Conservation (phyloP, 1,140 invertebrate genomes). For the Procambarus virginalis region DNA sequence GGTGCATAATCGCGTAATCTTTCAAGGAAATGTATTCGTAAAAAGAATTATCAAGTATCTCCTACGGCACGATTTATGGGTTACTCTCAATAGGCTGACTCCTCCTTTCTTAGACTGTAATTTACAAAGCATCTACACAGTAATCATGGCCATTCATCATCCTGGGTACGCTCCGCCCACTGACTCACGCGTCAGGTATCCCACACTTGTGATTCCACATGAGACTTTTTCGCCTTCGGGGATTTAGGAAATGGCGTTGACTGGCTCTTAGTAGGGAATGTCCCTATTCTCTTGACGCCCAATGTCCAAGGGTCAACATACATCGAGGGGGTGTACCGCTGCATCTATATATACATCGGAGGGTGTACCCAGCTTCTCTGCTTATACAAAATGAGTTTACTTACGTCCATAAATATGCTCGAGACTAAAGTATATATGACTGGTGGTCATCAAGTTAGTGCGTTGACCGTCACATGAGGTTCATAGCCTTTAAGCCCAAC, state of each 20-base stretch:
- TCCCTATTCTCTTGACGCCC: no score
- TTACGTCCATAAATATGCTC: no score
- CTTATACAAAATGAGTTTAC: no score
- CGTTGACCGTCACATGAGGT: no score
- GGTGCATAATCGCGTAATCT: conserved; percentile 54
- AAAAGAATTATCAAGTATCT: conserved; percentile 61
- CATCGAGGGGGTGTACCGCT: no score
- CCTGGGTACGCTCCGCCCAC: conserved; percentile 26
- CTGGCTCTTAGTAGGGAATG: not conserved
- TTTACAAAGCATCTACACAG: conserved; percentile 42
- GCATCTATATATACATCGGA: no score
- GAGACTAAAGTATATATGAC: no score
- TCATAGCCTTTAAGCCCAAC: no score
- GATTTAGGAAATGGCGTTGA: conserved; percentile 20
- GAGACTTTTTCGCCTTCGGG: not conserved
- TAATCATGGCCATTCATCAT: conserved; percentile 47
- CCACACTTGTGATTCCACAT: conserved; percentile 20
- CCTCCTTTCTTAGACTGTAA: conserved; percentile 57
- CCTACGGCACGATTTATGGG: conserved; percentile 22
- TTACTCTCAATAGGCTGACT: conserved; percentile 44
- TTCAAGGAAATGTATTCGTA: conserved; percentile 44
- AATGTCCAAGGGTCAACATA: no score
- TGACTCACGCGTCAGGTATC: conserved; percentile 33
- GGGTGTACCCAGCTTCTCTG: no score
- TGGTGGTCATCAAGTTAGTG: no score